Evolutionary conservation across 2,888 invertebrate species (phyloP).

Genomic region (Phortica magna): DNA sequence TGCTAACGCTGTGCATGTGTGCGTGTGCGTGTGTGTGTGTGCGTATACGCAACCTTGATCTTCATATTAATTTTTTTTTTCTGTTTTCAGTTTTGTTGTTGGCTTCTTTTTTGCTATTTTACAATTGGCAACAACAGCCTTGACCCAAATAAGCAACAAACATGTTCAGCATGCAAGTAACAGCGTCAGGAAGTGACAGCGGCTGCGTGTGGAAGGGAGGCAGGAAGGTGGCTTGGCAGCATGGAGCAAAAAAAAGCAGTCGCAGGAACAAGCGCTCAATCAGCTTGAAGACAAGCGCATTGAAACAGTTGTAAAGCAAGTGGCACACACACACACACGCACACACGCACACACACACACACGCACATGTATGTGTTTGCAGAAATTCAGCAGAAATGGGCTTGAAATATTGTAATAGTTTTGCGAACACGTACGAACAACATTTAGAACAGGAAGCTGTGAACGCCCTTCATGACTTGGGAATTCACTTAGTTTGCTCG

Average conservation of each 20-base stretch:
- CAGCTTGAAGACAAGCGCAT: too few relatives aligned
- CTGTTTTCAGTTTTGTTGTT: constrained; percentile 30
- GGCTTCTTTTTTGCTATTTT: neutral
- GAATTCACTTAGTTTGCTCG: too few relatives aligned
- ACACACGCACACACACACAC: too few relatives aligned
- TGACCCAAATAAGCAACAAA: constrained; percentile 54
- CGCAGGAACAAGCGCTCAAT: too few relatives aligned
- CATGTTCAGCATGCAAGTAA: neutral
- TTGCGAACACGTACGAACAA: constrained; percentile 17
- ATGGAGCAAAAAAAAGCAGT: too few relatives aligned
- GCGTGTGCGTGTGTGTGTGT: neutral
- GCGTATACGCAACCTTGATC: constrained; percentile 54
- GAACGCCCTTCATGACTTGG: neutral
- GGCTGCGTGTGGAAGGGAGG: too few relatives aligned
- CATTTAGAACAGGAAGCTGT: constrained; percentile 31
- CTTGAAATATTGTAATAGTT: too few relatives aligned
- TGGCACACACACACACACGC: neutral
- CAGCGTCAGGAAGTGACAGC: too few relatives aligned
- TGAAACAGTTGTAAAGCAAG: too few relatives aligned
- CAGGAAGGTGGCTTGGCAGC: too few relatives aligned
- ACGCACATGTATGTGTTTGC: too few relatives aligned
- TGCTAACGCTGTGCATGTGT: neutral
- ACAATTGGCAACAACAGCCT: constrained; percentile 42
- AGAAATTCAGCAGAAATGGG: too few relatives aligned
- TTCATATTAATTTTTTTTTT: constrained; percentile 62